Evolutionary conservation across 2,113 vertebrate genomes (phyloP).

Genomic region (Polyodon spathula): DNA sequence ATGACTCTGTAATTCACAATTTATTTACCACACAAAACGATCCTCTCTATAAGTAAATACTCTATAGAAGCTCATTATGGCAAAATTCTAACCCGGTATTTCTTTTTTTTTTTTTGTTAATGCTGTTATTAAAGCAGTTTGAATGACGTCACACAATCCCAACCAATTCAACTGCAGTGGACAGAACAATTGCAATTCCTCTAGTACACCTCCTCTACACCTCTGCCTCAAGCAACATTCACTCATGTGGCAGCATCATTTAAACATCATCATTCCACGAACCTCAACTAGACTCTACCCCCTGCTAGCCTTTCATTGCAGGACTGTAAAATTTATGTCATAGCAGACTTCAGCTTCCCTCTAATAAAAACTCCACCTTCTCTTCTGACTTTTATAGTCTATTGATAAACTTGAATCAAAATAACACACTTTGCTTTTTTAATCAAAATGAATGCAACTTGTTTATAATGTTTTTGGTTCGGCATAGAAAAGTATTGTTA

Average conservation of each 20-base stretch:
- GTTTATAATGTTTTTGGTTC: too few species aligned
- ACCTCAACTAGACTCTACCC: too few species aligned
- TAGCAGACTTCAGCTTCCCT: not conserved
- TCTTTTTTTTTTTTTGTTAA: too few species aligned
- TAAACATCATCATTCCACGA: conserved; percentile 6
- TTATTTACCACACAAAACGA: too few species aligned
- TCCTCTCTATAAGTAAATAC: too few species aligned
- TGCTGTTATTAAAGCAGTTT: too few species aligned
- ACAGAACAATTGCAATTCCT: not conserved
- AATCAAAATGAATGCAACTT: not conserved
- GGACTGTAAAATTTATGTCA: conserved; percentile 4
- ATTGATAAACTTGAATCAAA: not conserved
- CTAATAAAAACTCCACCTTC: not conserved
- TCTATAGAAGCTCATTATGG: too few species aligned
- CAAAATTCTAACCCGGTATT: too few species aligned
- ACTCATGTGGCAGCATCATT: not conserved
- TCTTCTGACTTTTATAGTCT: not conserved
- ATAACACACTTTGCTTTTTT: not conserved
- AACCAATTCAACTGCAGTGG: too few species aligned
- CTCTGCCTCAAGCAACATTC: not conserved
- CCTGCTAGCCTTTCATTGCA: conserved; percentile 4
- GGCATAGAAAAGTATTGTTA: too few species aligned
- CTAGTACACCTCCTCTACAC: not conserved
- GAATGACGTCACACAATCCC: not conserved
- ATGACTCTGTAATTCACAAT: too few species aligned